phyloP scores from a whole-genome alignment of 2,888 invertebrate genomes.

The Protonemura montana region DNA sequence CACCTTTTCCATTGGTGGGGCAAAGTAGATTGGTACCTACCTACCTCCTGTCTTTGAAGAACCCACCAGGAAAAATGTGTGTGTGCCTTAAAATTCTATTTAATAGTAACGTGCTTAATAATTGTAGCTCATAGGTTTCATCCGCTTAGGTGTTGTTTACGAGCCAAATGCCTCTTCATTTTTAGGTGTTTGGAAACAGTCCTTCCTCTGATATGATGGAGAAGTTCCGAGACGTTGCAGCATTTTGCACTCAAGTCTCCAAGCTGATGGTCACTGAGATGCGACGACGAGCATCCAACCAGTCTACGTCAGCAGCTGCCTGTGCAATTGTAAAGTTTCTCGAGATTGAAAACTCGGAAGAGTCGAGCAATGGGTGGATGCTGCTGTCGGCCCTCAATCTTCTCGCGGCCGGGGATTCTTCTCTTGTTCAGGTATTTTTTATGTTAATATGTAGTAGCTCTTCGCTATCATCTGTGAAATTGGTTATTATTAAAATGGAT shows the following conservation, averaged over 20 bases:
- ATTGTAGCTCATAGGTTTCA: no score
- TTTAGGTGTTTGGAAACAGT: slow-evolving; percentile 89
- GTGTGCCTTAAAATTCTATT: no score
- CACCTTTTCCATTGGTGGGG: not conserved
- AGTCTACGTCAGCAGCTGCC: slow-evolving; percentile 94
- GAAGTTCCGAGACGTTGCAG: slow-evolving; percentile 95
- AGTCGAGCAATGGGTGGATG: slow-evolving; percentile 97
- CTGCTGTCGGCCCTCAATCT: slow-evolving; percentile 89
- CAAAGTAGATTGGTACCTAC: no score
- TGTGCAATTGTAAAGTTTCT: slow-evolving; percentile 96
- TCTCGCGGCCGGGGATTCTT: slow-evolving; percentile 87
- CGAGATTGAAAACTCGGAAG: slow-evolving; percentile 93
- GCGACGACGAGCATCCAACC: slow-evolving; percentile 91
- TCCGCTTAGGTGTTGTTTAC: no score
- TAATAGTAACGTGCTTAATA: no score
- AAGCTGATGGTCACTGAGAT: slow-evolving; percentile 97
- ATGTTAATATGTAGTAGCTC: no score
- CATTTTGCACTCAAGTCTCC: slow-evolving; percentile 94
- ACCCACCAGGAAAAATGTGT: no score
- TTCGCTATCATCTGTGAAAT: no score
- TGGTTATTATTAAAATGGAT: no score
- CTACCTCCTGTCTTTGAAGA: no score
- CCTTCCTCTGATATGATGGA: slow-evolving; percentile 96
- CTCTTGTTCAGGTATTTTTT: slow-evolving; percentile 79
- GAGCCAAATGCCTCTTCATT: not conserved